A percentile compares a stretch with the other conserved stretches of the same genome.
Evolutionary conservation across 2,113 vertebrate species (phyloP).

Genomic region (Heptranchias perlo): DNA sequence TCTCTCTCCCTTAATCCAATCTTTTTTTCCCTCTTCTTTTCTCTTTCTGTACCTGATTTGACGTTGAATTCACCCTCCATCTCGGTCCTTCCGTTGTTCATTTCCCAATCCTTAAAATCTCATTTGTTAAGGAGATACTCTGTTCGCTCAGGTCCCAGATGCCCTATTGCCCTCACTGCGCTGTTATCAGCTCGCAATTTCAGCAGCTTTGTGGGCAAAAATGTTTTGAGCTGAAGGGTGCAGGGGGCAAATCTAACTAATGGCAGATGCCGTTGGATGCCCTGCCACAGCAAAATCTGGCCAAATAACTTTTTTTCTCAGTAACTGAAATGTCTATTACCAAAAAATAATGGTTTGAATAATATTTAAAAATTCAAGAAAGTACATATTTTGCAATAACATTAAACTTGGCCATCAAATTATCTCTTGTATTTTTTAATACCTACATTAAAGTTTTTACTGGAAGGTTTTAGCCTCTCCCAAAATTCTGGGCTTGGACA

Average conservation of each 20-base stretch:
- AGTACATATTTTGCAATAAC: slow-evolving; percentile 6
- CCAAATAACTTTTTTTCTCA: neutral
- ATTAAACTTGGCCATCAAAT: neutral
- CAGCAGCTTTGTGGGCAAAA: neutral
- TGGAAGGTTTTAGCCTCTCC: neutral
- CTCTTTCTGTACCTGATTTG: neutral
- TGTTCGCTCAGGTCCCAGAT: no score
- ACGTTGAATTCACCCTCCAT: no score
- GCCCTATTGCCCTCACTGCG: neutral
- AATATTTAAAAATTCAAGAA: slow-evolving; percentile 22
- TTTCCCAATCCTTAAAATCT: neutral
- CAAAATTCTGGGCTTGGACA: neutral
- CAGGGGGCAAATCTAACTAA: neutral
- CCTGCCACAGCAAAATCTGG: neutral
- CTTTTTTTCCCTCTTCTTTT: neutral
- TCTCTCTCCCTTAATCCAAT: neutral
- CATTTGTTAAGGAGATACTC: neutral
- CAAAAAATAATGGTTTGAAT: slow-evolving; percentile 13
- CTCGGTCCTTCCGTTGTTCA: neutral
- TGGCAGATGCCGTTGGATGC: neutral
- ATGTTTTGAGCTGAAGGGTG: neutral
- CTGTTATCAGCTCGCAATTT: neutral
- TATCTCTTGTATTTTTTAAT: neutral
- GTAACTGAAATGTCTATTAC: slow-evolving; percentile 30
- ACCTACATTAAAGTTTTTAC: neutral